phyloP scores from a whole-genome alignment of 2,113 vertebrate species.

The Microcebus lehilahytsara region DNA sequence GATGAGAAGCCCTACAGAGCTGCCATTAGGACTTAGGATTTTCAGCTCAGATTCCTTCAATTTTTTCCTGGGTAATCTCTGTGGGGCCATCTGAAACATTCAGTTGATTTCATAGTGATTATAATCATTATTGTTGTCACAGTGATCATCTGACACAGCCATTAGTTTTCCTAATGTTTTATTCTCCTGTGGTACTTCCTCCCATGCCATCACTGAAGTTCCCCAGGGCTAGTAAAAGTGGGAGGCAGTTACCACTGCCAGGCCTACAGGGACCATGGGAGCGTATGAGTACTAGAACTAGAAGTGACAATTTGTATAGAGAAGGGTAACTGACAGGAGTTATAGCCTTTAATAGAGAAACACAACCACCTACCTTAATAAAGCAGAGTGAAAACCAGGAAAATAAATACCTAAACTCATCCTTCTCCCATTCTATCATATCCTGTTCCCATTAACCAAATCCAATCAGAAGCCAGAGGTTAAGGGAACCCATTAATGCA shows the following conservation, averaged over 20 bases:
- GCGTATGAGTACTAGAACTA: not conserved
- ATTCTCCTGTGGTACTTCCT: not conserved
- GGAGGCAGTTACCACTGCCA: not conserved
- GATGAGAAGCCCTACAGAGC: not conserved
- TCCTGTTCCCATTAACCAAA: not conserved
- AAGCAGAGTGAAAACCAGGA: not conserved
- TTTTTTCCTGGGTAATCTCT: not conserved
- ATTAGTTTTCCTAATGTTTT: not conserved
- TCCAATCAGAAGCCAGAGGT: not conserved
- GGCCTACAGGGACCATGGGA: not conserved
- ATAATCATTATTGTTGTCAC: not conserved
- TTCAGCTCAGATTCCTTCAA: not conserved
- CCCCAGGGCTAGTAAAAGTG: not conserved
- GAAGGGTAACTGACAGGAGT: not conserved
- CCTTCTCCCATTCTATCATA: not conserved
- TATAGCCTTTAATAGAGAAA: not conserved
- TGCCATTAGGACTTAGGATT: not conserved
- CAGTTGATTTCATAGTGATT: not conserved
- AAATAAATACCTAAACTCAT: not conserved
- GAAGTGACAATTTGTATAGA: not conserved
- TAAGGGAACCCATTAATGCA: not conserved
- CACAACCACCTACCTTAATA: not conserved
- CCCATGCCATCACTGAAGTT: not conserved
- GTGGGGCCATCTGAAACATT: not conserved
- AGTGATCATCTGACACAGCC: not conserved